phyloP scores from a whole-genome alignment of 2,888 invertebrate species.

The Odontocolon sp. region DNA sequence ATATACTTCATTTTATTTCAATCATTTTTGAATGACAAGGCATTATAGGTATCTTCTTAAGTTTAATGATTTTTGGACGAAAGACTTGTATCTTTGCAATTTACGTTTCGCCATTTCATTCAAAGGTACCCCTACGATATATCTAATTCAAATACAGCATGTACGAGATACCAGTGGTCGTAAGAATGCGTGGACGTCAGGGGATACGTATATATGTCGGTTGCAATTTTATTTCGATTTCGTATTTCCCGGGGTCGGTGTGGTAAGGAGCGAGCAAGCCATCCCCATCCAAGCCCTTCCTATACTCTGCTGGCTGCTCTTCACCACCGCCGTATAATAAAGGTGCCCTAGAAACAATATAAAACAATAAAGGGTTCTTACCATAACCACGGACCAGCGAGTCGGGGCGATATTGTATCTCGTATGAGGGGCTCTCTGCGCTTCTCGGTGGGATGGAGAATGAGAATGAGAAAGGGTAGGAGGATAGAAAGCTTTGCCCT shows the following conservation, averaged over 20 bases:
- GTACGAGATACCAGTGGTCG: neutral
- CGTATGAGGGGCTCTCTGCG: constrained; percentile 63
- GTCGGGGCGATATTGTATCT: constrained; percentile 75
- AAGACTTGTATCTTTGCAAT: no score
- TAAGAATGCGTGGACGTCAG: neutral
- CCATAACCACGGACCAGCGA: constrained; percentile 74
- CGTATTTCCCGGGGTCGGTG: constrained; percentile 36
- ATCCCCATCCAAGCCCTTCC: no score
- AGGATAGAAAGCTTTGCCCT: constrained; percentile 44
- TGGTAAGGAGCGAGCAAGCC: no score
- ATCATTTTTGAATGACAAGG: no score
- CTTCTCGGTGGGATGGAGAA: constrained; percentile 42
- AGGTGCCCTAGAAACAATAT: constrained; percentile 78
- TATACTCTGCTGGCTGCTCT: neutral
- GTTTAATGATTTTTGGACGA: no score
- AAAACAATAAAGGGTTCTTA: constrained; percentile 79
- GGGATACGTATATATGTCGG: constrained; percentile 36
- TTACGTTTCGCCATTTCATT: no score
- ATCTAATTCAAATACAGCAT: neutral
- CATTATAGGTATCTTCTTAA: no score
- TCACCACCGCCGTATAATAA: constrained; percentile 70
- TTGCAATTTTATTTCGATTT: constrained; percentile 77
- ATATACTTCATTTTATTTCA: no score
- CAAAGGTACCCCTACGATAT: no score
- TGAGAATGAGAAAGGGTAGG: constrained; percentile 53